These are phyloP conservation scores for Phylloscopus whistleri DNA, from an alignment of 2,113 vertebrate genomes.

Conservation along the genomic window DNA sequence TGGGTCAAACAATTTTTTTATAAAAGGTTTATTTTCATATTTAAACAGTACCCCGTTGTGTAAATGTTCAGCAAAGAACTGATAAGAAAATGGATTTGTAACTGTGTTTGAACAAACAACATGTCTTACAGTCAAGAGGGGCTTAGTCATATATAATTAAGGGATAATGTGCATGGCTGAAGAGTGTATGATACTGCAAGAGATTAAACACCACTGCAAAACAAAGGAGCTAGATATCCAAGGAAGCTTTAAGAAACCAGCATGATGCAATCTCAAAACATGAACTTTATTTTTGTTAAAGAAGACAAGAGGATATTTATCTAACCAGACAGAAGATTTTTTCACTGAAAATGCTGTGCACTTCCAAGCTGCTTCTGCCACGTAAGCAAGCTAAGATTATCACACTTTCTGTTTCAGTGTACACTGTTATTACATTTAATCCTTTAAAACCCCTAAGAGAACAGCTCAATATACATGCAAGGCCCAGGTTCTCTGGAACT, in stretches of 20 bases:
- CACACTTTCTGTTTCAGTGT: not conserved
- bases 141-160: constrained; percentile 41
- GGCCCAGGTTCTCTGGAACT: not conserved
- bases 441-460: not conserved
- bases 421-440: constrained; percentile 6
- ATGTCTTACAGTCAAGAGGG: constrained; percentile 25
- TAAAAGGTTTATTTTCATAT: constrained; percentile 78
- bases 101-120: constrained; percentile 54
- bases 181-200: constrained; percentile 20
- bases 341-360: not conserved
- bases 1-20: constrained; percentile 66
- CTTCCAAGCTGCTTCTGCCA: not conserved
- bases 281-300: not conserved
- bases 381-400: constrained; percentile 1
- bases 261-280: not conserved
- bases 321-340: not conserved
- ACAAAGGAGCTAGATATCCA: not conserved
- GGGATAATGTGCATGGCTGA: constrained; percentile 23
- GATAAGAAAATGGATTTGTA: constrained; percentile 68
- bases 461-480: not conserved
- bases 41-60: constrained; percentile 60
- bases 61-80: constrained; percentile 64
- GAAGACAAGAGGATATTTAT: not conserved
- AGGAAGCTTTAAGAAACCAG: not conserved
- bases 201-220: constrained; percentile 9